Evolutionary conservation across 2,797 vertebrate species (phyloP), one percentile per base, ranked within the genome.

Genomic region (Oryzias dopingdopingensis): DNA sequence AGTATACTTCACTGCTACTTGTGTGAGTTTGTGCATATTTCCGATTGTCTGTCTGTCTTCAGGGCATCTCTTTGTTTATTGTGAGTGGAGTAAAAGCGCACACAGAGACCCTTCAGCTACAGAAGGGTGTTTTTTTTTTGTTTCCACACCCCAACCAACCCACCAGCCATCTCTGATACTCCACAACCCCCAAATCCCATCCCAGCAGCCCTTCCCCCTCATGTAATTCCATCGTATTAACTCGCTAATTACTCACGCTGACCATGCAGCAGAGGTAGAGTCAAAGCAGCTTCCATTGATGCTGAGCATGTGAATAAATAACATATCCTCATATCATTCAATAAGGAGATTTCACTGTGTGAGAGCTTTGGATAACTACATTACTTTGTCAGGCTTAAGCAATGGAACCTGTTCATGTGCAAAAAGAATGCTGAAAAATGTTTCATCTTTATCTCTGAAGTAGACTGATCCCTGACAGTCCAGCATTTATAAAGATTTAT

Each of bases 181-280:
- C 62, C 79, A 74, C 87, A 86, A 79, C 80, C 86, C 86, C 85
- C 79, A 85, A 88, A 85, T 83, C 86, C 84, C 79, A 75, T 77
- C 77, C 72, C 74, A 62, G 70, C 23, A 67, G 55, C 83, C 87
- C 87, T 79, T 84, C 86, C 88, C 88, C 88, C 84, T 76, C 76
- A 16, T 26, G 46, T 64, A 85, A 84, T 87, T 84, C 86, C 85
- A 89, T 89, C 84, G 85, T 88, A 91, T 91, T 88, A 89, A 88
- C 85, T 84, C 32, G 77, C 79, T 86, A 90, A 90, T 88, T 84
- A 82, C 86, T 85, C 82, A 80, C 66, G 77, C 75, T 84, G 83
- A 79, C 84, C 84, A 82, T 58, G 76, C 80, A 80, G 74, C 53
- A 52, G 81, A 78, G 76, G 70, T 43, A 46, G 26, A 68, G 73